Percentiles rank a stretch among this genome's conserved stretches.
Conservation (phyloP, 2,888 invertebrate genomes). For the Agrenia bidenticulata region DNA sequence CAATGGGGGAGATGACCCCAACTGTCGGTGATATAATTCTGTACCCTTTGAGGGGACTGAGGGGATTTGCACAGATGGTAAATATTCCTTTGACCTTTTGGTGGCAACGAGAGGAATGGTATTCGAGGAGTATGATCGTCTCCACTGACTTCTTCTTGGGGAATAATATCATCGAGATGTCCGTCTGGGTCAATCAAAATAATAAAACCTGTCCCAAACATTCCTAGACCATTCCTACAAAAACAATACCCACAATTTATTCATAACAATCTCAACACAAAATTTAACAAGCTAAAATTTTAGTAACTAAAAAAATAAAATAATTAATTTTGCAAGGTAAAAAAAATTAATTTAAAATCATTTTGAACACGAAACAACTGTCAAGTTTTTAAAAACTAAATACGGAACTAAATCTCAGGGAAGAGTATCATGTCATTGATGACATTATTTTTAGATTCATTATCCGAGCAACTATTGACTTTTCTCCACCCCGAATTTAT, state of each 20-base stretch:
- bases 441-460: no score
- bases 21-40: conserved; percentile 62
- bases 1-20: conserved; percentile 75
- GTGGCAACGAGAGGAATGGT: conserved; percentile 57
- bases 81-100: conserved; percentile 71
- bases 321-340: no score
- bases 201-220: background rate
- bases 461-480: no score
- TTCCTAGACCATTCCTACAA: background rate
- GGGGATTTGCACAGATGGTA: conserved; percentile 66
- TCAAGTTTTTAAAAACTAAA: no score
- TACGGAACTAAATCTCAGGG: no score
- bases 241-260: background rate
- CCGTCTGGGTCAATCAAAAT: conserved; percentile 57
- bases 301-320: no score
- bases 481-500: no score
- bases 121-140: conserved; percentile 58
- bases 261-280: background rate
- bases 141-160: conserved; percentile 61
- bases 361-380: no score
- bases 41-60: conserved; percentile 63
- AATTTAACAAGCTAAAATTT: no score
- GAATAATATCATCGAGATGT: conserved; percentile 58
- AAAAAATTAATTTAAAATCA: no score
- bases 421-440: no score